phyloP scores from a whole-genome alignment of 2,888 invertebrate species.

The Blera fallax region DNA sequence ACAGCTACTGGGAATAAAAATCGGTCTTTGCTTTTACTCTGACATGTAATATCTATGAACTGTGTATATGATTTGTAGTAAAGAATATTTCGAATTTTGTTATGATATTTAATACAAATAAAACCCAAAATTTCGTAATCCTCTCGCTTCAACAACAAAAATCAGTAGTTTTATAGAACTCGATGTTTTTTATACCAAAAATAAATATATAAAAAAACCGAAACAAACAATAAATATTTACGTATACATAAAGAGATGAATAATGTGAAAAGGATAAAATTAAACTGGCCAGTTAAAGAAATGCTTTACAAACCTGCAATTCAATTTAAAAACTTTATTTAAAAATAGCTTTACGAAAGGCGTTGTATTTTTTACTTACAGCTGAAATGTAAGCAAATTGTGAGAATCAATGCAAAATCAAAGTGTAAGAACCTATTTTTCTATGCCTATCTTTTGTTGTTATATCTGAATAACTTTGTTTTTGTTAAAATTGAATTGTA shows the following conservation, averaged over 20 bases:
- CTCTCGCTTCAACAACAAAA: conserved; percentile 64
- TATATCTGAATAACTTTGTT: conserved; percentile 26
- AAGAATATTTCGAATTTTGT: conserved; percentile 4
- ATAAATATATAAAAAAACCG: conserved; percentile 48
- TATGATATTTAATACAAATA: conserved; percentile 67
- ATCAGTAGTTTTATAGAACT: conserved; percentile 71
- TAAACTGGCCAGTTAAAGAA: conserved; percentile 70
- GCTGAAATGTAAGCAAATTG: conserved; percentile 35
- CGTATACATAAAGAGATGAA: conserved; percentile 56
- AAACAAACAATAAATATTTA: conserved; percentile 54
- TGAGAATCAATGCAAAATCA: conserved; percentile 35
- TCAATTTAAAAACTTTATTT: conserved; percentile 57
- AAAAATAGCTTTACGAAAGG: conserved; percentile 67
- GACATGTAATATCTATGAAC: neutral
- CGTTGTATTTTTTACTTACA: conserved; percentile 44
- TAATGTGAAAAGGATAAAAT: conserved; percentile 49
- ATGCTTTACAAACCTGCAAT: conserved; percentile 69
- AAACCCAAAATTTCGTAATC: conserved; percentile 75
- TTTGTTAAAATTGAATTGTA: conserved; percentile 21
- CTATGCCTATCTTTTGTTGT: conserved; percentile 55
- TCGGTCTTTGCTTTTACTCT: neutral
- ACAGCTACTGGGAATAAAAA: too few species aligned
- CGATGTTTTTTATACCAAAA: conserved; percentile 70
- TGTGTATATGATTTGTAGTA: conserved; percentile 17
- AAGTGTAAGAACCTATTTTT: conserved; percentile 61